phyloP scores from a whole-genome alignment of 2,888 invertebrate species.

The Sarcophaga subvicina region DNA sequence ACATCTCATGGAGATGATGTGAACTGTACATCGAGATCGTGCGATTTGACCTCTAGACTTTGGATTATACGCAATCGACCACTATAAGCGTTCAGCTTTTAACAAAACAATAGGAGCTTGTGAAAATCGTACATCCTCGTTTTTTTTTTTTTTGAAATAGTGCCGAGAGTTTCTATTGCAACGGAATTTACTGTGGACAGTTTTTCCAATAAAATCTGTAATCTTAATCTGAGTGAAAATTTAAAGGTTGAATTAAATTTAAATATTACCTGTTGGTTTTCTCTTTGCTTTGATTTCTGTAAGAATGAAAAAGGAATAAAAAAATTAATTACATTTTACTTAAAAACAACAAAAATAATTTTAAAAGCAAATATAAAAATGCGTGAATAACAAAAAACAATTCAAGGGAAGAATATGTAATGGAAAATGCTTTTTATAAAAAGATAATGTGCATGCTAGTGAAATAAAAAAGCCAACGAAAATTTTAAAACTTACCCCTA shows the following conservation, averaged over 20 bases:
- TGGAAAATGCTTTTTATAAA: conserved; percentile 31
- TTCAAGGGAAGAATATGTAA: conserved; percentile 29
- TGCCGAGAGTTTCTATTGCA: no score
- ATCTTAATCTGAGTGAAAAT: not conserved
- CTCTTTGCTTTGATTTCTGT: conserved; percentile 89
- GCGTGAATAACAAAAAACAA: conserved; percentile 12
- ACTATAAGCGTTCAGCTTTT: no score
- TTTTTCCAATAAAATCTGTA: no score
- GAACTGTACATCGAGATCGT: no score
- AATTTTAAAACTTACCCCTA: conserved; percentile 55
- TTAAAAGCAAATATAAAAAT: conserved; percentile 28
- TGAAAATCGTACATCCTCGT: no score
- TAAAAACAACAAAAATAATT: conserved; percentile 25
- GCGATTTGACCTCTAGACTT: no score
- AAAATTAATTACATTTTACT: conserved; percentile 58
- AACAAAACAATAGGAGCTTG: no score
- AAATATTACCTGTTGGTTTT: conserved; percentile 86
- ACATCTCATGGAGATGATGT: no score
- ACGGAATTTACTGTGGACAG: no score
- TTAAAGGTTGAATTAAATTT: not conserved
- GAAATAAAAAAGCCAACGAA: conserved; percentile 24
- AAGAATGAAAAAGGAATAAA: conserved; percentile 65
- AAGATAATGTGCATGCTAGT: conserved; percentile 59
- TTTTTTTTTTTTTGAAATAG: no score
- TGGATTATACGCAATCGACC: no score